Conservation (phyloP, 2,113 vertebrate species). For the Danio rerio region GRCz12tu NC_133193.1:9562001-9562500, state of each 20-base stretch:
- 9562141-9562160: conserved; percentile 45
- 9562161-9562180: conserved; percentile 38
- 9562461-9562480: no score
- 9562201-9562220: conserved; percentile 26
- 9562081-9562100: conserved; percentile 36
- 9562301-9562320: conserved; percentile 21
- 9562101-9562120: conserved; percentile 35
- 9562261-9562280: conserved; percentile 21
- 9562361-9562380: no score
- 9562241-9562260: conserved; percentile 27
- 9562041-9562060: conserved; percentile 24
- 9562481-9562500: no score
- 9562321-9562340: conserved; percentile 1
- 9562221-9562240: conserved; percentile 43
- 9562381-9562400: no score
- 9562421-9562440: no score
- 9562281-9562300: background rate
- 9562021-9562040: background rate
- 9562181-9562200: conserved; percentile 30
- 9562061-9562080: conserved; percentile 21
- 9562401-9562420: no score
- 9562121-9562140: conserved; percentile 24
- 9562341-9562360: conserved; percentile 34
- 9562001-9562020: background rate
- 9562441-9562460: no score